Evolutionary conservation across 2,888 invertebrate genomes (phyloP).

Genomic region (Yponomeuta plumbellus): DNA sequence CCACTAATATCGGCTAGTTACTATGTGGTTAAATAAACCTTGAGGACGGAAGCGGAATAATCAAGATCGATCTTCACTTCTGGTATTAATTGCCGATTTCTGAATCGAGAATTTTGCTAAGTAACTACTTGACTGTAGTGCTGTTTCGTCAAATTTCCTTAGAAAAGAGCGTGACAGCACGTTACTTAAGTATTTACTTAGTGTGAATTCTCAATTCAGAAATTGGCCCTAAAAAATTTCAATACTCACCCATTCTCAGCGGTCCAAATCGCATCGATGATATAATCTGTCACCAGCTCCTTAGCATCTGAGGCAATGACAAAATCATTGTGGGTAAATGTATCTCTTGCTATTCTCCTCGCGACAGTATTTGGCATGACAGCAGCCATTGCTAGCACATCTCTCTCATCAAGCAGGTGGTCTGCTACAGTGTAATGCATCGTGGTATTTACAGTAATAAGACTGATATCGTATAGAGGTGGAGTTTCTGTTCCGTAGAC

Average conservation of each 20-base stretch:
- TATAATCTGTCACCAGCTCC: constrained; percentile 46
- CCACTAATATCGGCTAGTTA: too few species aligned
- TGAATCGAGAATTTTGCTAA: too few species aligned
- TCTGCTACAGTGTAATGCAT: constrained; percentile 53
- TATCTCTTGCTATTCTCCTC: constrained; percentile 41
- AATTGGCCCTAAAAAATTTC: too few species aligned
- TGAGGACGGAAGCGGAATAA: too few species aligned
- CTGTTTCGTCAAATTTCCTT: too few species aligned
- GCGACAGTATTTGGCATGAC: constrained; percentile 43
- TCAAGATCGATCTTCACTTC: too few species aligned
- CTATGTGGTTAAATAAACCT: too few species aligned
- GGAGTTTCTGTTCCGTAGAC: constrained; percentile 39
- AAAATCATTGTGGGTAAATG: constrained; percentile 47
- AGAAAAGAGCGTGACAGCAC: too few species aligned
- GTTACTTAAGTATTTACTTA: too few species aligned
- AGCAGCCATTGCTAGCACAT: constrained; percentile 46
- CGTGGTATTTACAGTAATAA: constrained; percentile 39
- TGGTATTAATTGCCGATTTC: too few species aligned
- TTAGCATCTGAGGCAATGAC: constrained; percentile 39
- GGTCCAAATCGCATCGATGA: constrained; percentile 35
- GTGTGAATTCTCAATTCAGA: too few species aligned
- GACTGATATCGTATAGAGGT: constrained; percentile 42
- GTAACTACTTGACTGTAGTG: too few species aligned
- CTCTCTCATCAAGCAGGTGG: constrained; percentile 40
- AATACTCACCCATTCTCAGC: constrained; percentile 18